A percentile compares a stretch with the other conserved stretches of the same genome.
Evolutionary conservation across 1,140 invertebrate species (phyloP).

Genomic region (Cydia strobilella): DNA sequence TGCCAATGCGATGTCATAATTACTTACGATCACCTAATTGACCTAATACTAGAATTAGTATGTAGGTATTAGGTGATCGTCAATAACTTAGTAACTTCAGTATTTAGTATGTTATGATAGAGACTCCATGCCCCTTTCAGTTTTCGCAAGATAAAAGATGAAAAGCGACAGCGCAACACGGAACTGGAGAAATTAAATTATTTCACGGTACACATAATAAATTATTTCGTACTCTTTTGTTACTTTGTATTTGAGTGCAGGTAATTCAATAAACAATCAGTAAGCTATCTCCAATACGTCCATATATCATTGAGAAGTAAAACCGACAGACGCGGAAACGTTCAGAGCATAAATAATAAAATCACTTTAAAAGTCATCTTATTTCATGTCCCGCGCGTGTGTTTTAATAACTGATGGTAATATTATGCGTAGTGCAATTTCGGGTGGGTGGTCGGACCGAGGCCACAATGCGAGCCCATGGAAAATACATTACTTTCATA

Average conservation of each 20-base stretch:
- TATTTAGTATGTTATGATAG: neutral
- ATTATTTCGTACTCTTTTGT: slow-evolving; percentile 5
- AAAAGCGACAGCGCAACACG: neutral
- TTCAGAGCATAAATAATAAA: slow-evolving; percentile 35
- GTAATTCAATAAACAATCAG: slow-evolving; percentile 10
- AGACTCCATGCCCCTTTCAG: neutral
- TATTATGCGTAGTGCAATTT: slow-evolving; percentile 53
- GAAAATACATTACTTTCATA: slow-evolving; percentile 9
- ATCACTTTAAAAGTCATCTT: slow-evolving; percentile 36
- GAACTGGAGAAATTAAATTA: neutral
- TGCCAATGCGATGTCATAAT: neutral
- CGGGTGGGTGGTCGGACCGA: slow-evolving; percentile 45
- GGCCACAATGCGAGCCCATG: slow-evolving; percentile 8
- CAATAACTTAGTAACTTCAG: neutral
- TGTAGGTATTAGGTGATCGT: neutral
- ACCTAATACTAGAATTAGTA: neutral
- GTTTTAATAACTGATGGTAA: slow-evolving; percentile 56
- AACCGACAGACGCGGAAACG: slow-evolving; percentile 30
- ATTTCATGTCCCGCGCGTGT: slow-evolving; percentile 39
- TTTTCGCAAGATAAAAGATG: neutral
- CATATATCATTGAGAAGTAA: slow-evolving; percentile 16
- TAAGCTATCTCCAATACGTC: slow-evolving; percentile 19
- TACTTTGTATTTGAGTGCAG: neutral
- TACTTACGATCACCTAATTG: no score
- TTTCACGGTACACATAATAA: neutral